Conservation (phyloP, 2,888 invertebrate species). For the Oscheius sp. region DNA sequence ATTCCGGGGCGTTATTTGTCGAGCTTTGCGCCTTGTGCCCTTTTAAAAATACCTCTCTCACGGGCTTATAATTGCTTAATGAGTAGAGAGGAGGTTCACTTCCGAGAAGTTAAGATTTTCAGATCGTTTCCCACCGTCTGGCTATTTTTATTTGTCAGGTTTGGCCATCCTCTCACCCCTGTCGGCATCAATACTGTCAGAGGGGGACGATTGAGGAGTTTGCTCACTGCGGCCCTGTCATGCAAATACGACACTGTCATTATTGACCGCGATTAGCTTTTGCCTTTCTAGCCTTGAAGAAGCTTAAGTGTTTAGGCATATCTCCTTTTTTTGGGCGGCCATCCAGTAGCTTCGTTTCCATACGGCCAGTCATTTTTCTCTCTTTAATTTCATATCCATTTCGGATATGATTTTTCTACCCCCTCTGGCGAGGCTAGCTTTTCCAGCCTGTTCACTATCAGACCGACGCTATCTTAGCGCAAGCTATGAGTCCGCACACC, state of each 20-base stretch:
- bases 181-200: constrained; percentile 35
- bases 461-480: constrained; percentile 27
- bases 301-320: not conserved
- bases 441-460: constrained; percentile 33
- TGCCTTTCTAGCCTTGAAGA: constrained; percentile 11
- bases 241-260: constrained; percentile 37
- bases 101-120: no score
- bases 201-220: constrained; percentile 34
- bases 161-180: not conserved
- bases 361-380: not conserved
- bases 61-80: no score
- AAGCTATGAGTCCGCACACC: constrained; percentile 8
- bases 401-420: constrained; percentile 6
- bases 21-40: no score
- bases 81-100: no score
- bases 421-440: not conserved
- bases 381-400: not conserved
- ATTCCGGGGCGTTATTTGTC: no score
- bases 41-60: no score
- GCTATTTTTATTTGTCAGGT: no score
- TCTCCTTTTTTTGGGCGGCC: not conserved
- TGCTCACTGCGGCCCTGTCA: constrained; percentile 36
- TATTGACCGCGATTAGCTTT: constrained; percentile 37
- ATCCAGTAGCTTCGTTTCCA: not conserved
- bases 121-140: no score